A percentile compares a stretch with the other conserved stretches of the same genome.
Evolutionary conservation across 92 coral and sea anemone species (phyloP).

Genomic region (Epizoanthus ramosus): DNA sequence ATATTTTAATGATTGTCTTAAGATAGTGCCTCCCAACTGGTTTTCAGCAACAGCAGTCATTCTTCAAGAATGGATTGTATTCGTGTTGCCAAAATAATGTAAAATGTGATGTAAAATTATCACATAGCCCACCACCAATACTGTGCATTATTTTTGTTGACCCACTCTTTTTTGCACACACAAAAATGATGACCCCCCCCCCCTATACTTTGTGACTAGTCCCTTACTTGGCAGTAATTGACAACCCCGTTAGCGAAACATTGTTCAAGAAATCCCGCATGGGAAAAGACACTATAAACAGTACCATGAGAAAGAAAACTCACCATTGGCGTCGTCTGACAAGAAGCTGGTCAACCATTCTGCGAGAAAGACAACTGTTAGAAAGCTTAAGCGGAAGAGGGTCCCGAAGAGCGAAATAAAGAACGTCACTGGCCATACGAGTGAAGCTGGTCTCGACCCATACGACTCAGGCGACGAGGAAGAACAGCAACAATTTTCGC

Average conservation of each 20-base stretch:
- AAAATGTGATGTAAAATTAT: too few species aligned
- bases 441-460: conserved; percentile 37
- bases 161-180: too few species aligned
- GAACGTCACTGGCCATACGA: too few species aligned
- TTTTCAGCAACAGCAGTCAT: too few species aligned
- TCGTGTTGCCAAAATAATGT: conserved; percentile 68
- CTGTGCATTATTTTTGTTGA: too few species aligned
- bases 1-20: too few species aligned
- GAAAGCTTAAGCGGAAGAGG: too few species aligned
- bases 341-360: neutral
- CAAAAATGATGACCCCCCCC: too few species aligned
- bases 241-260: conserved; percentile 36
- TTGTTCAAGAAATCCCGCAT: conserved; percentile 60
- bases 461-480: conserved; percentile 48
- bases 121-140: too few species aligned
- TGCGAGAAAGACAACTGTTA: neutral
- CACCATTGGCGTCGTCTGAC: neutral
- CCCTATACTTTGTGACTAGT: conserved; percentile 29
- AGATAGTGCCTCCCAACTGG: too few species aligned
- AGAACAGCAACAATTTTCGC: conserved; percentile 38
- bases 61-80: too few species aligned
- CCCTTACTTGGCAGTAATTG: conserved; percentile 46
- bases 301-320: conserved; percentile 52
- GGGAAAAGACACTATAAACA: conserved; percentile 51
- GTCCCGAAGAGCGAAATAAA: too few species aligned